A percentile compares a stretch with the other conserved stretches of the same genome.
Evolutionary conservation across 2,888 invertebrate species (phyloP).

Genomic region (Plebejus melissa): DNA sequence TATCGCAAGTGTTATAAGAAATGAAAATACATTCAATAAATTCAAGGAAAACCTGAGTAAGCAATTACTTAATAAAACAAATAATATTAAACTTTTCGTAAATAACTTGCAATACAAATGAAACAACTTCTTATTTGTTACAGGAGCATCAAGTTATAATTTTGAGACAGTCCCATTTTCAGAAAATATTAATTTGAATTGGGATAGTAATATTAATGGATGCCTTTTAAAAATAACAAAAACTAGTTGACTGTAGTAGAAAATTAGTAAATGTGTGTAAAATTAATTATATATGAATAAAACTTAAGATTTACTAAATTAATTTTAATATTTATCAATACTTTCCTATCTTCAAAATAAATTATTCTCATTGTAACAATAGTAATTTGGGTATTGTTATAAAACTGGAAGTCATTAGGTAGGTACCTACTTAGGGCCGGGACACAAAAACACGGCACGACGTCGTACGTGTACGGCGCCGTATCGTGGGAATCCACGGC

Average conservation of each 20-base stretch:
- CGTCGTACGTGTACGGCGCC: too few relatives aligned
- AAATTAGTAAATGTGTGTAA: background rate
- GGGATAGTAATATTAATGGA: conserved; percentile 49
- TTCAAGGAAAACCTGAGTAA: conserved; percentile 80
- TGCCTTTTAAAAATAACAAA: conserved; percentile 53
- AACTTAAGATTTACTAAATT: background rate
- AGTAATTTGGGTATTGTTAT: too few relatives aligned
- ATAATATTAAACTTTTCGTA: background rate
- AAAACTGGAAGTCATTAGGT: too few relatives aligned
- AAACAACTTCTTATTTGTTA: conserved; percentile 39
- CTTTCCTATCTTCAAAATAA: too few relatives aligned
- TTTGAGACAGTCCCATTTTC: conserved; percentile 42
- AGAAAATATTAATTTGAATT: conserved; percentile 47
- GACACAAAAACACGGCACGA: too few relatives aligned
- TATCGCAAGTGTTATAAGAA: conserved; percentile 76
- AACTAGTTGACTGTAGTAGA: conserved; percentile 2
- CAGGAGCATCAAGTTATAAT: conserved; percentile 46
- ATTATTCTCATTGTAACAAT: too few relatives aligned
- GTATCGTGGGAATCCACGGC: too few relatives aligned
- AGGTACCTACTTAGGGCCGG: too few relatives aligned
- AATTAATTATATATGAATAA: background rate
- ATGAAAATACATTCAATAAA: conserved; percentile 78
- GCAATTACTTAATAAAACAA: conserved; percentile 30
- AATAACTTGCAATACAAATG: background rate
- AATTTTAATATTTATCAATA: too few relatives aligned